Conservation (phyloP, 2,113 vertebrate species). For the Scortum barcoo region DNA sequence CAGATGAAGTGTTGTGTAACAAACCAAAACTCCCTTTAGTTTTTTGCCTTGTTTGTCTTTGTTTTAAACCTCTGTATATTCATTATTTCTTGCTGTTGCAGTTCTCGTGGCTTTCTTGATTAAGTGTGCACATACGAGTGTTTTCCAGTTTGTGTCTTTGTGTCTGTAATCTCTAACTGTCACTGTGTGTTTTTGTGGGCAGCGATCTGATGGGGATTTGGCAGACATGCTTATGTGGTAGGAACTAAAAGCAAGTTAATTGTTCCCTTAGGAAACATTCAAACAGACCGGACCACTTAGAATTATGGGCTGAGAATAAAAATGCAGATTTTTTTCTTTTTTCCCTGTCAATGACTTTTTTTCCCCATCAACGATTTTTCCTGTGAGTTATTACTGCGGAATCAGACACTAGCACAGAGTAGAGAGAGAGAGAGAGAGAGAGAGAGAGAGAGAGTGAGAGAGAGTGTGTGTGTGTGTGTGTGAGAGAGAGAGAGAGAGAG, state of each 20-base stretch:
- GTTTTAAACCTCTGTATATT: neutral
- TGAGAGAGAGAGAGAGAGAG: slow-evolving; percentile 8
- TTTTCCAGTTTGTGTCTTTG: slow-evolving; percentile 51
- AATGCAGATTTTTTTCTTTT: slow-evolving; percentile 56
- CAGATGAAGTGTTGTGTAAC: neutral
- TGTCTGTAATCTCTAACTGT: slow-evolving; percentile 51
- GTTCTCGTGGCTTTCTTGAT: slow-evolving; percentile 20
- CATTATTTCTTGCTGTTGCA: slow-evolving; percentile 20
- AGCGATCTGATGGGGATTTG: slow-evolving; percentile 71
- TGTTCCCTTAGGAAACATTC: slow-evolving; percentile 76
- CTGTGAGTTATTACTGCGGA: slow-evolving; percentile 67
- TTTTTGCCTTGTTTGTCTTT: too few species aligned
- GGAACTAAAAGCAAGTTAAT: slow-evolving; percentile 83
- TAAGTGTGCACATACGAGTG: slow-evolving; percentile 9
- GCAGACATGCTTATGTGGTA: slow-evolving; percentile 76
- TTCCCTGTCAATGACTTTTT: slow-evolving; percentile 62
- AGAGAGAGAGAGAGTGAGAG: neutral
- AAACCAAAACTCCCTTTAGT: slow-evolving; percentile 5
- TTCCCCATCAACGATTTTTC: slow-evolving; percentile 54
- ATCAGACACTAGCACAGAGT: slow-evolving; percentile 30
- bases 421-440: slow-evolving; percentile 9
- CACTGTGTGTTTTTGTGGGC: slow-evolving; percentile 60
- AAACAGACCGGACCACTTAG: slow-evolving; percentile 73
- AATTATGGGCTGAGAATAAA: slow-evolving; percentile 73
- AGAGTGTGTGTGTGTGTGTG: slow-evolving; percentile 19